Evolutionary conservation across 2,797 vertebrate genomes (phyloP), one percentile per base, ranked within the genome.

Genomic region (Hapalemur alaotrensis): DNA sequence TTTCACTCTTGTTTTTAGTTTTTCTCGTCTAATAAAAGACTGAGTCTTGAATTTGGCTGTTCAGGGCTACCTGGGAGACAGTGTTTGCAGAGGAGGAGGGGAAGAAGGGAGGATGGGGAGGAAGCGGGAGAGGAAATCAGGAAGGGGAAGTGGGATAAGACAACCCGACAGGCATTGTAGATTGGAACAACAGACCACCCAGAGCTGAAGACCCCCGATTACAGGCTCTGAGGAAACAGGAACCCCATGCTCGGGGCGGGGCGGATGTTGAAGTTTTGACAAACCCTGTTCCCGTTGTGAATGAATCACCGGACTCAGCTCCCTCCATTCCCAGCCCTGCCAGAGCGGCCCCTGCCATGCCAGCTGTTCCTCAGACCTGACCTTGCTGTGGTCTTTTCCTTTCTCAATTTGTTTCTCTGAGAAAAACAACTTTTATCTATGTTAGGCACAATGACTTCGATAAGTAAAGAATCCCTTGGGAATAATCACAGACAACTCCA

Each of bases 331-430:
- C 46, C 48, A 46, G 54, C 35, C 88, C 85, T 46, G 50, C 35
- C 7, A 8, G 30, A 54, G 48, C 30, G 90, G 54, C 32, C 9
- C 57, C 48, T 50, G 22, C 67, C 67, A 23, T 0, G 22, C 85
- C 15, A 23, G 46, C 17, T 25, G n/a, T 18, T 41, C n/a, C 41
- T 38, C n/a, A 38, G 35, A 50, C 14, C 41, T 80, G 69, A 63
- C 78, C 54, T 52, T 54, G 41, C 20, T 85, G 13, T 11, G 50
- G 41, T 65, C 46, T 43, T 95, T 91, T 84, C 50, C 41, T 84
- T 95, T 83, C 41, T 54, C 76, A 87, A 17, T 54, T 95, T 90
- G 28, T 84, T 96, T 90, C 65, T 94, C n/a, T 48, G 75, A 76
- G 61, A 75, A 83, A 80, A 93, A 81, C 8, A 5, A 75, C 43